Evolutionary conservation across 2,113 vertebrate genomes (phyloP).

Genomic region (Tricholaema leucomelas): DNA sequence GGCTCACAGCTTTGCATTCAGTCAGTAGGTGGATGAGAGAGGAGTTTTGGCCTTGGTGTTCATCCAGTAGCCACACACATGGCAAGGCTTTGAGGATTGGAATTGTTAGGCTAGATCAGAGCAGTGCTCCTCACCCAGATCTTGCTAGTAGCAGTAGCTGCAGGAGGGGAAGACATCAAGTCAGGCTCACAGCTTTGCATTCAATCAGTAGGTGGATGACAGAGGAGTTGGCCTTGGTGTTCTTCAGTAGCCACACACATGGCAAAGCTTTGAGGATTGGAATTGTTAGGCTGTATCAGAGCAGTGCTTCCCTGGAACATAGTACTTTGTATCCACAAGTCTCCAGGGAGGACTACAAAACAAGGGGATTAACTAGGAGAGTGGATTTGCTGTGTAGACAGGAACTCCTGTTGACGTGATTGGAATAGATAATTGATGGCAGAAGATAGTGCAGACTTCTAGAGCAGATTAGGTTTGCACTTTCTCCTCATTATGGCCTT

Average conservation of each 20-base stretch:
- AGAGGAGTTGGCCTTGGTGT: neutral
- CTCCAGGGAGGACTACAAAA: constrained; percentile 15
- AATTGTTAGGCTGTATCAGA: neutral
- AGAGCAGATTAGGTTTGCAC: constrained; percentile 44
- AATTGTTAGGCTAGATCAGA: constrained; percentile 6
- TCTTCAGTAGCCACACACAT: neutral
- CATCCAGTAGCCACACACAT: neutral
- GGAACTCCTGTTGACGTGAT: constrained; percentile 42
- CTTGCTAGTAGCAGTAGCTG: neutral
- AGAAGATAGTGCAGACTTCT: constrained; percentile 26
- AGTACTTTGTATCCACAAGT: constrained; percentile 4
- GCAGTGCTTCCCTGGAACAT: neutral
- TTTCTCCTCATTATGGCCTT: constrained; percentile 53
- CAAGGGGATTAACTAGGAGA: constrained; percentile 30
- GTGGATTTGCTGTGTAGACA: constrained; percentile 37
- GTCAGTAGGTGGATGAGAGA: neutral
- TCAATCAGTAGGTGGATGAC: neutral
- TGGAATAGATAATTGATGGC: constrained; percentile 41
- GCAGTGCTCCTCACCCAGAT: neutral
- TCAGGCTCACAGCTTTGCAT: neutral
- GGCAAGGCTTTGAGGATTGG: constrained; percentile 4
- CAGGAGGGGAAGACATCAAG: neutral
- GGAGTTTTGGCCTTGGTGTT: neutral
- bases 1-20: constrained; percentile 3
- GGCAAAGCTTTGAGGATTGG: constrained; percentile 4